Evolutionary conservation across 2,797 vertebrate genomes (phyloP).

Genomic region (Eospalax fontanierii): DNA sequence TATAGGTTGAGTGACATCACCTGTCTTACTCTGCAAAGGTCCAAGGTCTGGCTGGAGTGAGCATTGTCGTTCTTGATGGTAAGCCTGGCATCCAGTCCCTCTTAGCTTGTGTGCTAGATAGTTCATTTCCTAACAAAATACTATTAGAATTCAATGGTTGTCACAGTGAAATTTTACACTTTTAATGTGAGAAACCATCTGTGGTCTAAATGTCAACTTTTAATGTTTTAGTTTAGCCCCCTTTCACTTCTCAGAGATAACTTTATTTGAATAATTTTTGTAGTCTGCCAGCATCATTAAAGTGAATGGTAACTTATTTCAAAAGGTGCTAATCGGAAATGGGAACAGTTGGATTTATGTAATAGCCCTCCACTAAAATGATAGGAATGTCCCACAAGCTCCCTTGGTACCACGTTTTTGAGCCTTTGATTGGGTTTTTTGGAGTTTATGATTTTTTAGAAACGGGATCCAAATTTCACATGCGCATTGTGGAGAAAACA

Average conservation of each 20-base stretch:
- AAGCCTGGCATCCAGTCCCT: background rate
- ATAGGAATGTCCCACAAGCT: background rate
- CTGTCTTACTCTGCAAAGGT: background rate
- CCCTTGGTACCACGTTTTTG: background rate
- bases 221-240: too few relatives aligned
- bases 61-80: background rate
- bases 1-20: background rate
- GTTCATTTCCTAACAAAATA: slow-evolving; percentile 48
- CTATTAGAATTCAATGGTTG: slow-evolving; percentile 34
- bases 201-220: background rate
- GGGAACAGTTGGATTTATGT: background rate
- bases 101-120: slow-evolving; percentile 10
- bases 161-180: slow-evolving; percentile 31
- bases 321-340: slow-evolving; percentile 20
- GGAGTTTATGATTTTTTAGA: slow-evolving; percentile 4
- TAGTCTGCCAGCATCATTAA: background rate
- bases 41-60: background rate
- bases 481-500: slow-evolving; percentile 10
- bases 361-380: background rate
- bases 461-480: background rate
- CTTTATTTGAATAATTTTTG: slow-evolving; percentile 4
- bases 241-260: slow-evolving; percentile 16
- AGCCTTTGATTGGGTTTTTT: slow-evolving; percentile 10
- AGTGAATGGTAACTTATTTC: background rate
- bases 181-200: slow-evolving; percentile 31